Conservation (phyloP, 1,140 invertebrate genomes). For the Teleogryllus occipitalis region DNA sequence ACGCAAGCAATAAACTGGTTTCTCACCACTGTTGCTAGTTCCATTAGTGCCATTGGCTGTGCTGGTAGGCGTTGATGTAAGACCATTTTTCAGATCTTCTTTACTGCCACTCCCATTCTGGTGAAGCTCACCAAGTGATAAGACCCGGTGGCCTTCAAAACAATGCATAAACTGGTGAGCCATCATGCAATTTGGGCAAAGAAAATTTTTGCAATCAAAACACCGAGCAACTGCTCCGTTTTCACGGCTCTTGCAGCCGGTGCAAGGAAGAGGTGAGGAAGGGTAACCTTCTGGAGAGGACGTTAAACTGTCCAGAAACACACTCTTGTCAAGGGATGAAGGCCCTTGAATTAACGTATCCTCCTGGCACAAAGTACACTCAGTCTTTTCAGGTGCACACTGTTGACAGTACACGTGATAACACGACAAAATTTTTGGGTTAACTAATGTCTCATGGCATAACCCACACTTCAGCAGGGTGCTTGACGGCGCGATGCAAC, state of each 20-base stretch:
- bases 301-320: not conserved
- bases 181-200: constrained; percentile 94
- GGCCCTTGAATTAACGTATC: constrained; percentile 56
- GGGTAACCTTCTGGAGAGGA: not conserved
- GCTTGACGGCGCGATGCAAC: constrained; percentile 30
- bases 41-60: constrained; percentile 34
- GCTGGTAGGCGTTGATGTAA: constrained; percentile 26
- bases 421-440: constrained; percentile 67
- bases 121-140: constrained; percentile 58
- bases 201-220: constrained; percentile 88
- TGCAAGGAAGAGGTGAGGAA: constrained; percentile 49
- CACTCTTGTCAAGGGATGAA: constrained; percentile 40
- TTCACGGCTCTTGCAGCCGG: constrained; percentile 79
- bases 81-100: constrained; percentile 35
- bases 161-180: constrained; percentile 98
- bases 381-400: constrained; percentile 72
- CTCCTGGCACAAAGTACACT: constrained; percentile 70
- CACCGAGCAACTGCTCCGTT: constrained; percentile 82
- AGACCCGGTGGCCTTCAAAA: constrained; percentile 90
- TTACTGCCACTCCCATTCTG: constrained; percentile 26
- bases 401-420: constrained; percentile 75
- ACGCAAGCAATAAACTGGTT: constrained; percentile 64
- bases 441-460: constrained; percentile 67
- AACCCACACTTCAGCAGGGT: constrained; percentile 62
- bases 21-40: constrained; percentile 41